Base-by-base conservation (phyloP, 2,888 invertebrate genomes). In the Amphipoea lucens region DNA sequence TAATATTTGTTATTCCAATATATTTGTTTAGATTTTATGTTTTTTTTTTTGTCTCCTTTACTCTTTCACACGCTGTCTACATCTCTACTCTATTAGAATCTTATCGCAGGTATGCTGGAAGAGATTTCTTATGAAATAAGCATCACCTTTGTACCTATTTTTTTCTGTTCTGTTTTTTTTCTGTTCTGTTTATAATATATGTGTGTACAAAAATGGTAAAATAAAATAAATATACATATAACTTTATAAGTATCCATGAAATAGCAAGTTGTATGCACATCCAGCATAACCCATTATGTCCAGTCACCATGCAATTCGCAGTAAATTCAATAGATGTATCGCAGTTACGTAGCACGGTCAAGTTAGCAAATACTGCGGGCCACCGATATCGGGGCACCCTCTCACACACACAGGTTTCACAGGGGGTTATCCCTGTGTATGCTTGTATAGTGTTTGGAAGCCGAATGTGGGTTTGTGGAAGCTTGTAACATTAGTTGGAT, bases 311-410 rank as follows among this genome's bases (percentile, higher is more conserved):
- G 11, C 63, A 83, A 36, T 63, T 51, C 36, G 12, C 54, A 71
- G 60, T 57, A 20, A 68, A 68, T 68, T 70, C 72, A 74, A 42
- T 70, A 14, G 12, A 67, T 45, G 23, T 72, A 72, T 65, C 74
- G 68, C 60, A 76, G 45, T 57, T 3, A 57, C 45, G 36, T 4
- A 23, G n/a, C 2, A 14, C 36, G n/a, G 40, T 2, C 36, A 9
- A 67, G 63, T 67, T 17, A 42, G 65, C 60, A 83, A 83, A 79
- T 73, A 84, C 79, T 83, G 84, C 36, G 66, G 23, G 5, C 36
- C 40, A 7, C 57, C 12, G 84, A 84, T 84, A 84, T 73, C 66
- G 23, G 20, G 40, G 11, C 60, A 29, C 65, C 60, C 70, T 45
- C 17, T 40, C 65, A 65, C 29, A 20, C 40, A 17, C 17, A 40